Conservation (phyloP, 1,140 invertebrate genomes). For the Fopius arisanus region DNA sequence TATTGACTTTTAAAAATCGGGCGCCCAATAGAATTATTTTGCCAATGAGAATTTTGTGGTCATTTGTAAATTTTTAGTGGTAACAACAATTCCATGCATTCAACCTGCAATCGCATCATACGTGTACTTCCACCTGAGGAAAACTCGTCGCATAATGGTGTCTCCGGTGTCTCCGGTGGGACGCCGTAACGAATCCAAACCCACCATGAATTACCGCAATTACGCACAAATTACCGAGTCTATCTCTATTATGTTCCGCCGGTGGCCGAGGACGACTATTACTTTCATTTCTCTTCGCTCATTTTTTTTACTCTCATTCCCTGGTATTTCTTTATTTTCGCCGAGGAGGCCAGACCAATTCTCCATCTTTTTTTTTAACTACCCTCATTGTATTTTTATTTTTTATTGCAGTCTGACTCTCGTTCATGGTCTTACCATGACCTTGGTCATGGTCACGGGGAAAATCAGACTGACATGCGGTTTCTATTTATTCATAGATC, state of each 20-base stretch:
- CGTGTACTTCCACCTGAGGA: neutral
- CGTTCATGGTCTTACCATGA: neutral
- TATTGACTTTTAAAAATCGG: no score
- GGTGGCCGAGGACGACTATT: conserved; percentile 33
- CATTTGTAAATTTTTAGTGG: no score
- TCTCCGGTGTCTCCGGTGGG: conserved; percentile 31
- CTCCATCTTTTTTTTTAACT: neutral
- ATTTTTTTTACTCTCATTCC: neutral
- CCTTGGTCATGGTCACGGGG: neutral
- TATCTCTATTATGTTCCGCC: conserved; percentile 40
- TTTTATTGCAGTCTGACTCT: neutral
- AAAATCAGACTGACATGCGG: neutral
- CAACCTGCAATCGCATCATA: conserved; percentile 22
- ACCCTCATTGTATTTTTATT: neutral
- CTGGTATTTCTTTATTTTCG: neutral
- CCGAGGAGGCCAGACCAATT: no score
- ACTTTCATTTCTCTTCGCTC: conserved; percentile 25
- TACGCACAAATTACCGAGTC: conserved; percentile 43
- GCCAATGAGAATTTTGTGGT: no score
- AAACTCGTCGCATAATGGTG: conserved; percentile 30
- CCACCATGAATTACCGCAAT: conserved; percentile 40
- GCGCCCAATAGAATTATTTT: no score
- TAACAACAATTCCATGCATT: no score
- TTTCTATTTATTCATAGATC: neutral
- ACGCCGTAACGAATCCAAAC: conserved; percentile 34